These are phyloP conservation scores for Patella depressa DNA, from an alignment of 2,888 invertebrate genomes.

Conservation along the genomic window DNA sequence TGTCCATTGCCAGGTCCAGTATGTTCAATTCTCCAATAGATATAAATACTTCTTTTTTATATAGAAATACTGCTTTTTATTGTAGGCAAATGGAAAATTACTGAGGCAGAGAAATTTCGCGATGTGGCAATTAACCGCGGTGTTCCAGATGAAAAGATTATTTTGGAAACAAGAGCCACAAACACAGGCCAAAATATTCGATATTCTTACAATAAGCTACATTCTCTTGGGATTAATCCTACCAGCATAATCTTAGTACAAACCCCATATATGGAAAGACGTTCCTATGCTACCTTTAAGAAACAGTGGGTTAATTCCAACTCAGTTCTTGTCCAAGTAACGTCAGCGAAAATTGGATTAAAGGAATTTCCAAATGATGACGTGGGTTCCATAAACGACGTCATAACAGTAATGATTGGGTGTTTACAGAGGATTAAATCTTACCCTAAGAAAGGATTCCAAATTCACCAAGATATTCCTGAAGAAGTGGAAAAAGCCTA, in stretches of 20 bases:
- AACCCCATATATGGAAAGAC: slow-evolving; percentile 63
- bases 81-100: slow-evolving; percentile 49
- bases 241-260: slow-evolving; percentile 56
- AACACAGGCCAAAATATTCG: slow-evolving; percentile 62
- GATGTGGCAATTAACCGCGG: slow-evolving; percentile 50
- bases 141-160: slow-evolving; percentile 50
- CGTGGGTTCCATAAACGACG: slow-evolving; percentile 43
- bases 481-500: slow-evolving; percentile 43
- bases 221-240: slow-evolving; percentile 25
- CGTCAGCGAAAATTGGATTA: slow-evolving; percentile 57
- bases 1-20: background rate
- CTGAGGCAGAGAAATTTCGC: slow-evolving; percentile 60
- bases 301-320: slow-evolving; percentile 59
- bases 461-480: slow-evolving; percentile 55
- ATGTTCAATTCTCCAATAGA: slow-evolving; percentile 15
- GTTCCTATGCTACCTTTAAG: slow-evolving; percentile 61
- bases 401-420: slow-evolving; percentile 53
- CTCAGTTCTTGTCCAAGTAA: slow-evolving; percentile 43
- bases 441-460: slow-evolving; percentile 57
- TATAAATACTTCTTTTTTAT: background rate
- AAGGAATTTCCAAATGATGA: slow-evolving; percentile 50
- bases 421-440: slow-evolving; percentile 53
- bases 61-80: slow-evolving; percentile 6
- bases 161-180: slow-evolving; percentile 55
- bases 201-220: slow-evolving; percentile 49